Percentiles rank a stretch among this genome's conserved stretches.
phyloP scores from a whole-genome alignment of 2,113 vertebrate genomes.

The Aspidoscelis tigris region DNA sequence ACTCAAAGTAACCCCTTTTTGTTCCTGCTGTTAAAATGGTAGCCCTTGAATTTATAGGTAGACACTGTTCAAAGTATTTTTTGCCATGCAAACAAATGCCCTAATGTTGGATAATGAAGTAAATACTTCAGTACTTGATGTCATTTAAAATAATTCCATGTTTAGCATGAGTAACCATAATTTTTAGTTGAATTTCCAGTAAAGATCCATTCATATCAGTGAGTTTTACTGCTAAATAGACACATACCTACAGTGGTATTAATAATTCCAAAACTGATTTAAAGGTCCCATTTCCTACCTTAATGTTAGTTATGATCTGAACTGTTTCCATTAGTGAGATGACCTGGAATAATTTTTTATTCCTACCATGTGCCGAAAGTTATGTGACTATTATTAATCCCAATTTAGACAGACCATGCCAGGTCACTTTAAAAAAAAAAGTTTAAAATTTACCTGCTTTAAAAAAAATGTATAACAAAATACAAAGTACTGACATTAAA shows the following conservation, averaged over 20 bases:
- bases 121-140: conserved; percentile 57
- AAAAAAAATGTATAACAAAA: neutral
- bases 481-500: conserved; percentile 51
- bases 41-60: fast-evolving
- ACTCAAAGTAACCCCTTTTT: conserved; percentile 38
- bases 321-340: neutral
- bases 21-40: conserved; percentile 44
- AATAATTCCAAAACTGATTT: neutral
- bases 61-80: conserved; percentile 20
- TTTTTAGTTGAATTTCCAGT: conserved; percentile 48
- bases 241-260: neutral
- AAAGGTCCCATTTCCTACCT: neutral
- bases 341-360: neutral
- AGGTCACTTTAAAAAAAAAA: too few species aligned
- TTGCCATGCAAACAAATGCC: conserved; percentile 46
- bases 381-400: neutral
- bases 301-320: neutral
- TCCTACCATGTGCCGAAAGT: neutral
- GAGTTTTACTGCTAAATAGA: neutral
- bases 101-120: conserved; percentile 43
- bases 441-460: neutral
- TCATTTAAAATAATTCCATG: conserved; percentile 30
- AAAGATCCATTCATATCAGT: neutral
- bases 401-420: neutral
- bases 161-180: conserved; percentile 42